These are phyloP conservation scores for Parazoanthus swiftii DNA, from an alignment of 92 coral and sea anemone species.

Conservation along the genomic window DNA sequence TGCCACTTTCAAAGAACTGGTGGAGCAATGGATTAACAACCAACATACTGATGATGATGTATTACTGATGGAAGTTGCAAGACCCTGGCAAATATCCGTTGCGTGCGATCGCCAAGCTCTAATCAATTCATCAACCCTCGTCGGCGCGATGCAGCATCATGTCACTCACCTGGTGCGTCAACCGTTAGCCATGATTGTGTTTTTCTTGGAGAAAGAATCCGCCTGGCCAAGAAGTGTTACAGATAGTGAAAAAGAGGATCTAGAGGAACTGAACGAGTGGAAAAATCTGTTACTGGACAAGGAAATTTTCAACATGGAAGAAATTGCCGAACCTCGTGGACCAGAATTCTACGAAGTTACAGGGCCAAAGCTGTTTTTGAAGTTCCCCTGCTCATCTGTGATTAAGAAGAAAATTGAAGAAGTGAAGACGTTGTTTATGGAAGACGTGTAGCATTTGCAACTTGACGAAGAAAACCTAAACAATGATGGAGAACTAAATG, in stretches of 20 bases:
- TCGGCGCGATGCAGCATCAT: constrained; percentile 81
- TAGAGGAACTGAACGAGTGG: constrained; percentile 57
- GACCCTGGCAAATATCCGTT: constrained; percentile 79
- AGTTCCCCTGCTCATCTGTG: constrained; percentile 71
- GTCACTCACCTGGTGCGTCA: constrained; percentile 75
- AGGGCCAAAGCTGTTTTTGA: constrained; percentile 53
- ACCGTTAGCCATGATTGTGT: constrained; percentile 79
- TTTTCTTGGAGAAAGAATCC: constrained; percentile 84
- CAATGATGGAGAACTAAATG: constrained; percentile 63
- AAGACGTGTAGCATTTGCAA: constrained; percentile 66
- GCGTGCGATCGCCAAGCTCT: constrained; percentile 87
- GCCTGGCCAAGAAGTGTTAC: constrained; percentile 67
- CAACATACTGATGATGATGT: constrained; percentile 21
- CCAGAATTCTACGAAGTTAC: constrained; percentile 72
- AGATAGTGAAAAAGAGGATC: constrained; percentile 23
- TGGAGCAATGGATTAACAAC: constrained; percentile 65
- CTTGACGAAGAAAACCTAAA: constrained; percentile 65
- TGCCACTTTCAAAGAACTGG: constrained; percentile 57
- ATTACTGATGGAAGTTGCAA: constrained; percentile 8
- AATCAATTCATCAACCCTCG: constrained; percentile 78
- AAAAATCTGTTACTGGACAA: constrained; percentile 50
- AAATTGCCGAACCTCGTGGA: constrained; percentile 79
- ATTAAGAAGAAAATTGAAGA: constrained; percentile 71
- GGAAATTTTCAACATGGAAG: constrained; percentile 56
- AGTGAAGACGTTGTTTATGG: constrained; percentile 66